These are phyloP conservation scores for Morus bassanus DNA, from an alignment of 2,797 vertebrate genomes.

Conservation along the genomic window DNA sequence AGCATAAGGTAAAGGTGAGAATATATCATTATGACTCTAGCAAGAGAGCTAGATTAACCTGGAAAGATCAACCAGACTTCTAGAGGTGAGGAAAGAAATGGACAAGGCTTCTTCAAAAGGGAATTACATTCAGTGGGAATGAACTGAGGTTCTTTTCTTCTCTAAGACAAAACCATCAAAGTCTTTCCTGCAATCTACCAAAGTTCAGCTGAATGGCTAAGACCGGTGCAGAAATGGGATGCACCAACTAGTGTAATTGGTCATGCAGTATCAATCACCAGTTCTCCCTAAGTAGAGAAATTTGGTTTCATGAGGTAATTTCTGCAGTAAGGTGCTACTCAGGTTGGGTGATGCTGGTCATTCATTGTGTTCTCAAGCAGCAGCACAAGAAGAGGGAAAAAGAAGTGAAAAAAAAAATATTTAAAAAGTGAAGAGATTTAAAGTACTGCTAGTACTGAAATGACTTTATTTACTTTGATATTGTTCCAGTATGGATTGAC, in stretches of 20 bases:
- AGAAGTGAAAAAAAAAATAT: background rate
- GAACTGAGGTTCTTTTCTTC: background rate
- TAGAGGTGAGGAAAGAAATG: background rate
- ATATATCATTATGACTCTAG: background rate
- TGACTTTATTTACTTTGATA: background rate
- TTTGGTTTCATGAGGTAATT: background rate
- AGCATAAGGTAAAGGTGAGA: constrained; percentile 27
- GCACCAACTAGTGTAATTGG: background rate
- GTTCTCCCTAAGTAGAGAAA: background rate
- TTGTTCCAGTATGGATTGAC: background rate
- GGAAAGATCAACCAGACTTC: constrained; percentile 32
- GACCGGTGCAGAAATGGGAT: background rate
- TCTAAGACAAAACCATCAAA: constrained; percentile 2
- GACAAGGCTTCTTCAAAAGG: constrained; percentile 11
- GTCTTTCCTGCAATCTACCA: background rate
- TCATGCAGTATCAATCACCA: background rate
- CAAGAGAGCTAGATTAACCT: background rate
- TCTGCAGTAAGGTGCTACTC: background rate
- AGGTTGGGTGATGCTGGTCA: background rate
- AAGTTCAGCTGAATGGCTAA: constrained; percentile 18
- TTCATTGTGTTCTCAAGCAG: background rate
- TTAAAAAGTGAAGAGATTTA: background rate
- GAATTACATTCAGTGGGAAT: background rate
- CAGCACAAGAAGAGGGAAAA: background rate
- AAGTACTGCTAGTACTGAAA: background rate